phyloP scores from a whole-genome alignment of 2,113 vertebrate species.

The Carassius gibelio region DNA sequence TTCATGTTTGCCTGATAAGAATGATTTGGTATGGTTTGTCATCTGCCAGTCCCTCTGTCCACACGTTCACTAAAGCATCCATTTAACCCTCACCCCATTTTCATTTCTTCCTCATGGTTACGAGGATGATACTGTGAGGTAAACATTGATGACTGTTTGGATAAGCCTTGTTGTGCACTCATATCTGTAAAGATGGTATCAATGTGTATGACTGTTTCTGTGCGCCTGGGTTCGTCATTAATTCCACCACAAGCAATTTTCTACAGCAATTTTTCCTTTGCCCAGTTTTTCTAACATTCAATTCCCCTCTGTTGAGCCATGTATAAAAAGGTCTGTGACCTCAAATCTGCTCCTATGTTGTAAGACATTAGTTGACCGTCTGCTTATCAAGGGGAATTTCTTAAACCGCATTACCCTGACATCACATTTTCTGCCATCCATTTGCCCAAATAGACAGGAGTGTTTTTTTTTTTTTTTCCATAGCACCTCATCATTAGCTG shows the following conservation, averaged over 20 bases:
- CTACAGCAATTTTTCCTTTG: slow-evolving; percentile 12
- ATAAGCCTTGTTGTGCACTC: slow-evolving; percentile 75
- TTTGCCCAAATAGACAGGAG: slow-evolving; percentile 11
- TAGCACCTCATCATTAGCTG: slow-evolving; percentile 31
- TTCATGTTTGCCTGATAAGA: slow-evolving; percentile 71
- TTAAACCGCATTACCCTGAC: neutral
- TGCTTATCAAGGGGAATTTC: slow-evolving; percentile 36
- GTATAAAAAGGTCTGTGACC: slow-evolving; percentile 3
- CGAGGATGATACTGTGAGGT: slow-evolving; percentile 79
- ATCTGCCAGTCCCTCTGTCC: neutral
- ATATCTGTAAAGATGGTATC: slow-evolving; percentile 77
- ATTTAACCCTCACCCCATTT: neutral
- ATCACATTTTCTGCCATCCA: slow-evolving; percentile 33
- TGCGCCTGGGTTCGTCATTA: slow-evolving; percentile 85
- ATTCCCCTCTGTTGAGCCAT: neutral
- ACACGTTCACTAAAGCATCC: neutral
- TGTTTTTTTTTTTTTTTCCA: neutral
- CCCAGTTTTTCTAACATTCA: slow-evolving; percentile 8
- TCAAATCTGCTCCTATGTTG: slow-evolving; percentile 4
- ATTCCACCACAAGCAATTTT: slow-evolving; percentile 47
- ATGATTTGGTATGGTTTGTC: slow-evolving; percentile 17
- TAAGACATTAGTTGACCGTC: slow-evolving; percentile 39
- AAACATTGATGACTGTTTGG: slow-evolving; percentile 69
- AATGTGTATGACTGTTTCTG: slow-evolving; percentile 81
- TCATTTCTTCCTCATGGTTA: slow-evolving; percentile 70